Percentiles rank a stretch among this genome's conserved stretches.
phyloP scores from a whole-genome alignment of 64 coral and sea anemone species.

The Astreopora myriophthalma region DNA sequence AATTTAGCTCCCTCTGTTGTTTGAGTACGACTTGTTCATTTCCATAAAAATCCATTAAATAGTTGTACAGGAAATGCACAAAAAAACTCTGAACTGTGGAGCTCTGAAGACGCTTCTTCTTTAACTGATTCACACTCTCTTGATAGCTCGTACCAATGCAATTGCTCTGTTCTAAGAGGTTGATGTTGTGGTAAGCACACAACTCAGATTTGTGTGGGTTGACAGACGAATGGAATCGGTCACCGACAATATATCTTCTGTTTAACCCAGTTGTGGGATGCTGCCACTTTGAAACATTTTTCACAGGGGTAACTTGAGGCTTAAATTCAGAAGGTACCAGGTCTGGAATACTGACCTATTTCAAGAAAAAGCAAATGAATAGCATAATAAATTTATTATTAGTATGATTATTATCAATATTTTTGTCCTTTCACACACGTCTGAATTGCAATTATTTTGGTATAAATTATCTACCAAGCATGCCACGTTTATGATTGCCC shows the following conservation, averaged over 20 bases:
- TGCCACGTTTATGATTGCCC: too few relatives aligned
- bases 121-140: conserved; percentile 41
- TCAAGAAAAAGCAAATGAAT: too few relatives aligned
- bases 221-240: conserved; percentile 2
- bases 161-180: background rate
- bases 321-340: background rate
- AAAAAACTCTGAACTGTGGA: background rate
- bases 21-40: background rate
- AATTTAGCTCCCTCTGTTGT: background rate
- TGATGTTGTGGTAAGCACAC: conserved; percentile 23
- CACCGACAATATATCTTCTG: conserved; percentile 22
- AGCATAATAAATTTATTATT: too few relatives aligned
- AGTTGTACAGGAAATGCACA: conserved; percentile 1
- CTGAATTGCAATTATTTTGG: too few relatives aligned
- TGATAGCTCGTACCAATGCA: conserved; percentile 45
- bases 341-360: conserved; percentile 32
- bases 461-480: too few relatives aligned
- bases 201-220: conserved; percentile 51
- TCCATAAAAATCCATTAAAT: conserved; percentile 45
- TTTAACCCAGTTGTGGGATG: background rate
- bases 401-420: too few relatives aligned
- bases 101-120: conserved; percentile 27
- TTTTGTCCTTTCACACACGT: too few relatives aligned
- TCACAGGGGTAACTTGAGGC: background rate
- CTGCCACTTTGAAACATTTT: background rate